phyloP scores from a whole-genome alignment of 2,797 vertebrate genomes.

The Toxotes lorentzi region DNA sequence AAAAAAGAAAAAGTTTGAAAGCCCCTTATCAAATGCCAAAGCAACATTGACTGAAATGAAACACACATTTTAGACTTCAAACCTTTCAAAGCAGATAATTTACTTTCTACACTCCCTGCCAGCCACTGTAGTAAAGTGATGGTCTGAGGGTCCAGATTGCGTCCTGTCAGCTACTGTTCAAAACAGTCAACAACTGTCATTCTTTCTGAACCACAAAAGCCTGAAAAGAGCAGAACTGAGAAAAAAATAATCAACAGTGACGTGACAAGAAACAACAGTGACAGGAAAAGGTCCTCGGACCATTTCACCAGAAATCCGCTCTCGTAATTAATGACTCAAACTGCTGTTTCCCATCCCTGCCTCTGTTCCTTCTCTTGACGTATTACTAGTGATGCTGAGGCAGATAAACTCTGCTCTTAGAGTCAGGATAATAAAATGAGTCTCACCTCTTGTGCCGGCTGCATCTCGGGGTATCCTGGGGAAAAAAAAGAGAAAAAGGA shows the following conservation, averaged over 20 bases:
- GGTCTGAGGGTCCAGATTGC: conserved; percentile 51
- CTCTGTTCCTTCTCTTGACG: conserved; percentile 33
- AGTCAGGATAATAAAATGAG: conserved; percentile 17
- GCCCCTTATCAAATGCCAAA: conserved; percentile 30
- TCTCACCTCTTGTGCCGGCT: conserved; percentile 93
- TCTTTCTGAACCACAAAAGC: conserved; percentile 38
- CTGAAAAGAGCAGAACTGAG: conserved; percentile 21
- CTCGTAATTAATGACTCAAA: conserved; percentile 32
- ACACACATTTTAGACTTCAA: conserved; percentile 29
- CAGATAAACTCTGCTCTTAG: conserved; percentile 34
- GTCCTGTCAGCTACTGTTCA: conserved; percentile 52
- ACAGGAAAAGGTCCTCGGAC: conserved; percentile 7
- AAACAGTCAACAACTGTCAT: conserved; percentile 34
- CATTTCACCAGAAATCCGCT: conserved; percentile 26
- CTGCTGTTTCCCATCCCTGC: conserved; percentile 27
- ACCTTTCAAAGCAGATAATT: conserved; percentile 46
- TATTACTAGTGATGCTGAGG: conserved; percentile 26
- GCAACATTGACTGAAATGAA: conserved; percentile 19
- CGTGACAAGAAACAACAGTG: not conserved
- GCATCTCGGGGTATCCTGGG: conserved; percentile 90
- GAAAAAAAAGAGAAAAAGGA: conserved; percentile 59
- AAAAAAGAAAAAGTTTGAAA: conserved; percentile 25
- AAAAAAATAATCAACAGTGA: not conserved
- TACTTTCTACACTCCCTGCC: conserved; percentile 31
- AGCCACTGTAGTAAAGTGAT: conserved; percentile 35